Conservation (phyloP, 1,140 invertebrate species). For the Rhysida immarginata region DNA sequence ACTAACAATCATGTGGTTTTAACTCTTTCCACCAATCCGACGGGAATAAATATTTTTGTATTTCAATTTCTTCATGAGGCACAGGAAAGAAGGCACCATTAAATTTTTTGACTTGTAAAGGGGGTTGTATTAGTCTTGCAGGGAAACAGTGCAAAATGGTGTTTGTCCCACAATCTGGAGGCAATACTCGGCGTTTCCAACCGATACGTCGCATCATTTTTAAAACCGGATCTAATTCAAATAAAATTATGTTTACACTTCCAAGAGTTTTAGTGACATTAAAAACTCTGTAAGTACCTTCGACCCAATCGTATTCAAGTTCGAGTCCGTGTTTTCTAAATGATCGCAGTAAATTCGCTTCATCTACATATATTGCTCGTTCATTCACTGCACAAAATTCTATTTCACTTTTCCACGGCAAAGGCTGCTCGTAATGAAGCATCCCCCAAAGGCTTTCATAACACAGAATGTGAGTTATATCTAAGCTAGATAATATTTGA, state of each 20-base stretch:
- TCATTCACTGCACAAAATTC: slow-evolving; percentile 35
- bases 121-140: slow-evolving; percentile 33
- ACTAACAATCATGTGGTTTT: slow-evolving; percentile 35
- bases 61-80: slow-evolving; percentile 41
- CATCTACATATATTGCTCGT: slow-evolving; percentile 28
- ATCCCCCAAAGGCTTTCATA: slow-evolving; percentile 40
- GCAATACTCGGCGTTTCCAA: slow-evolving; percentile 38
- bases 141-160: slow-evolving; percentile 40
- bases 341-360: slow-evolving; percentile 26
- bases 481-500: slow-evolving; percentile 22
- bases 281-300: slow-evolving; percentile 28
- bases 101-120: slow-evolving; percentile 36
- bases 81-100: slow-evolving; percentile 33
- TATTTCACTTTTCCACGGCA: slow-evolving; percentile 35
- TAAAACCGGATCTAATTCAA: slow-evolving; percentile 27
- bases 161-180: slow-evolving; percentile 39
- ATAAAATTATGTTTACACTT: slow-evolving; percentile 26
- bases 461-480: slow-evolving; percentile 34
- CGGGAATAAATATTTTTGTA: slow-evolving; percentile 45
- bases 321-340: slow-evolving; percentile 26
- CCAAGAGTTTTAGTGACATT: slow-evolving; percentile 12
- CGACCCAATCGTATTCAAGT: slow-evolving; percentile 29
- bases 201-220: slow-evolving; percentile 37
- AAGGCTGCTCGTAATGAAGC: slow-evolving; percentile 27
- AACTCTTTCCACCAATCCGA: slow-evolving; percentile 44